These are phyloP conservation scores for Xanthorhoe spadicearia DNA, from an alignment of 2,888 invertebrate species.

Conservation along the genomic window DNA sequence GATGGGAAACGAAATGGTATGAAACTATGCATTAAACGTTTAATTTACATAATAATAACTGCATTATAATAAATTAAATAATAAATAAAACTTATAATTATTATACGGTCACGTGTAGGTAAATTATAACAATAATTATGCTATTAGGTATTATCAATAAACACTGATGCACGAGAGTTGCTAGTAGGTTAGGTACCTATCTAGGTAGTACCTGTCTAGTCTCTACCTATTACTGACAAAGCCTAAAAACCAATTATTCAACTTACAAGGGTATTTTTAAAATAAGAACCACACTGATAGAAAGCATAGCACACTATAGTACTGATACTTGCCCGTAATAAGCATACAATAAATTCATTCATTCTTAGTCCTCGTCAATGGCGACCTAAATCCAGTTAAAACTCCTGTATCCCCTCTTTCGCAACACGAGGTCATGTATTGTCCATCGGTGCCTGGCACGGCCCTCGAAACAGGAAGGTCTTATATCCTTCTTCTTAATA, in stretches of 20 bases:
- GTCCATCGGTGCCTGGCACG: constrained; percentile 21
- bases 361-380: neutral
- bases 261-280: no score
- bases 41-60: constrained; percentile 15
- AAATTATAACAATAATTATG: neutral
- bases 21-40: constrained; percentile 14
- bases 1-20: constrained; percentile 22
- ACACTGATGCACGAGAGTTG: no score
- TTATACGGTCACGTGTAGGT: neutral
- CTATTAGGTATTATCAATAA: no score
- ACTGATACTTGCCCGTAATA: no score
- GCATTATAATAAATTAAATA: neutral
- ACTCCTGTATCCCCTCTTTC: constrained; percentile 11
- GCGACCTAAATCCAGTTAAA: constrained; percentile 20
- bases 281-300: no score
- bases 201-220: no score
- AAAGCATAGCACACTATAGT: no score
- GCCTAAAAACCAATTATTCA: no score
- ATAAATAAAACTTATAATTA: neutral
- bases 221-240: no score
- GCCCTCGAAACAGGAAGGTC: constrained; percentile 6
- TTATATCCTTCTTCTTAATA: neutral
- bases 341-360: no score
- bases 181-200: no score
- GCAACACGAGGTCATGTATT: constrained; percentile 17